Evolutionary conservation across 2,113 vertebrate species (phyloP).

Genomic region (Puntigrus tetrazona): DNA sequence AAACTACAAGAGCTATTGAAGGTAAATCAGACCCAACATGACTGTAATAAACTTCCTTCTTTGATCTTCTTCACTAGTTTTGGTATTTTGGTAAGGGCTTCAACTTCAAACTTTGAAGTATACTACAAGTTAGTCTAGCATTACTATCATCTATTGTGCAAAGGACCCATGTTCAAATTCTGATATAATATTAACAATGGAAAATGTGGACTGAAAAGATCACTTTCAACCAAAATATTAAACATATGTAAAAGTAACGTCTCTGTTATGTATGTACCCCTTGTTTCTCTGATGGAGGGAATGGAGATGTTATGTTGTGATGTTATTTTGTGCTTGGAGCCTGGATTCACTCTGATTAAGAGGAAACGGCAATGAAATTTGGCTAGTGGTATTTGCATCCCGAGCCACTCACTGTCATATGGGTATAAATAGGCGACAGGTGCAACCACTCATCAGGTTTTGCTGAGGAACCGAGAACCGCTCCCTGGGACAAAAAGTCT

Average conservation of each 20-base stretch:
- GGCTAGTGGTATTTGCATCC: too few relatives aligned
- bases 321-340: too few relatives aligned
- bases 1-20: slow-evolving; percentile 88
- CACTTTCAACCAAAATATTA: background rate
- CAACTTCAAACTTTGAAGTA: background rate
- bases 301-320: too few relatives aligned
- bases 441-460: too few relatives aligned
- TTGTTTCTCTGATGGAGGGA: too few relatives aligned
- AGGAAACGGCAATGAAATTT: too few relatives aligned
- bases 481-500: too few relatives aligned
- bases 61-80: background rate
- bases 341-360: too few relatives aligned
- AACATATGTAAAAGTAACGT: background rate
- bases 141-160: background rate
- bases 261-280: too few relatives aligned
- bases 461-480: too few relatives aligned
- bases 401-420: too few relatives aligned
- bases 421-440: too few relatives aligned
- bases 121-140: background rate
- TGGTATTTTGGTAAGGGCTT: background rate
- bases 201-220: background rate
- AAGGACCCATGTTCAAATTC: background rate
- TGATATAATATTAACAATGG: background rate
- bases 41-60: background rate
- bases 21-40: slow-evolving; percentile 64